A percentile compares a stretch with the other conserved stretches of the same genome.
These are phyloP conservation scores for Ormia ochracea DNA, from an alignment of 2,888 invertebrate species.

Conservation along the genomic window DNA sequence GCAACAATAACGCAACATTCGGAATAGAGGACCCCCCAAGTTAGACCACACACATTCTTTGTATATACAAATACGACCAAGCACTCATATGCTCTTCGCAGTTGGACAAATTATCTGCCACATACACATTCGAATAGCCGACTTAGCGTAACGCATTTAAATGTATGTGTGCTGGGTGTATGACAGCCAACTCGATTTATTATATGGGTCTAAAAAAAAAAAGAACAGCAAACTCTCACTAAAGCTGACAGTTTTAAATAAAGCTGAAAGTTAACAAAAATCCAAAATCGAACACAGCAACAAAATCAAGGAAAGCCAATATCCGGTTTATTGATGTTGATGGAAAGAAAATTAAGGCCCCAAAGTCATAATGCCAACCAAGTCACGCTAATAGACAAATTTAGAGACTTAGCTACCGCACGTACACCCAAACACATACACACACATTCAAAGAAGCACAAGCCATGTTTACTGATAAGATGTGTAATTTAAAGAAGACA, in stretches of 20 bases:
- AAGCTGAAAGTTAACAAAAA: slow-evolving; percentile 29
- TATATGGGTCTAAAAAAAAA: not conserved
- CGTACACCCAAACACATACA: not conserved
- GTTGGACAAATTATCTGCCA: slow-evolving; percentile 28
- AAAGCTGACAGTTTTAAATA: slow-evolving; percentile 51
- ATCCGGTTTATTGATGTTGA: slow-evolving; percentile 39
- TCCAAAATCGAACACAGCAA: slow-evolving; percentile 3
- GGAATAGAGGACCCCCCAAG: slow-evolving; percentile 61
- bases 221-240: not conserved
- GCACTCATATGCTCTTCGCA: slow-evolving; percentile 3
- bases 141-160: slow-evolving; percentile 26
- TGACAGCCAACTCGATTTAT: slow-evolving; percentile 27
- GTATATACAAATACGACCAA: not conserved
- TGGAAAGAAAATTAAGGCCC: slow-evolving; percentile 47
- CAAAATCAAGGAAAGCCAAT: slow-evolving; percentile 20
- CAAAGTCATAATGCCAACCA: slow-evolving; percentile 54
- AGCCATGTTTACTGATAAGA: not conserved
- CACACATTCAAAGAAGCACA: not conserved
- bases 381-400: slow-evolving; percentile 61
- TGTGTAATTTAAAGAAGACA: slow-evolving; percentile 22
- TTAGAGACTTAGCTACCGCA: slow-evolving; percentile 57
- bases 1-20: slow-evolving; percentile 43
- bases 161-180: slow-evolving; percentile 10
- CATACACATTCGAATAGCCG: slow-evolving; percentile 30
- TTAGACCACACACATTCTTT: slow-evolving; percentile 52